Evolutionary conservation across 2,888 invertebrate species (phyloP).

Genomic region (Prenolepis imparis): DNA sequence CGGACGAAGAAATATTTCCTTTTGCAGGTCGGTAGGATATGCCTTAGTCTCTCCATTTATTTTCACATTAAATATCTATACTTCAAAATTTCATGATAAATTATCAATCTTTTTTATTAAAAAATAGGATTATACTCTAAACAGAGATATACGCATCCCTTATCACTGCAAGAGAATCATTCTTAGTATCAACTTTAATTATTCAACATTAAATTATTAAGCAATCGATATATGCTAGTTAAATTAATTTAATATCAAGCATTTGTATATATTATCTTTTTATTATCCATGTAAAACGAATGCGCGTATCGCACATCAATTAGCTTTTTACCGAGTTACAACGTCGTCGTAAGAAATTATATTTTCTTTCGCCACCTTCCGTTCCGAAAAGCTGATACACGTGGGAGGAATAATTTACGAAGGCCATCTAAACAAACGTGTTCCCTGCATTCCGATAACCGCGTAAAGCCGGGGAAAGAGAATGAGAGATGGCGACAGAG

Average conservation of each 20-base stretch:
- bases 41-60: neutral
- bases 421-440: conserved; percentile 29
- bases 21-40: neutral
- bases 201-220: neutral
- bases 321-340: neutral
- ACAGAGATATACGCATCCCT: too few species aligned
- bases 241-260: neutral
- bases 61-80: conserved; percentile 20
- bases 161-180: neutral
- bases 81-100: conserved; percentile 18
- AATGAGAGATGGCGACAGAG: neutral
- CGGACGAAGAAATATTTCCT: conserved; percentile 5
- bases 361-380: neutral
- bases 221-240: neutral
- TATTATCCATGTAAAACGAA: neutral
- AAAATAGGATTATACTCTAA: too few species aligned
- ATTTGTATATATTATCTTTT: neutral
- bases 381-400: neutral
- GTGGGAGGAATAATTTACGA: conserved; percentile 25
- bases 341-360: neutral
- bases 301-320: neutral
- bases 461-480: neutral
- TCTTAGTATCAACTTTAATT: neutral
- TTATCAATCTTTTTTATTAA: neutral
- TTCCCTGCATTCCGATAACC: conserved; percentile 11